Evolutionary conservation across 2,888 invertebrate genomes (phyloP).

Genomic region (Plemyria rubiginata): DNA sequence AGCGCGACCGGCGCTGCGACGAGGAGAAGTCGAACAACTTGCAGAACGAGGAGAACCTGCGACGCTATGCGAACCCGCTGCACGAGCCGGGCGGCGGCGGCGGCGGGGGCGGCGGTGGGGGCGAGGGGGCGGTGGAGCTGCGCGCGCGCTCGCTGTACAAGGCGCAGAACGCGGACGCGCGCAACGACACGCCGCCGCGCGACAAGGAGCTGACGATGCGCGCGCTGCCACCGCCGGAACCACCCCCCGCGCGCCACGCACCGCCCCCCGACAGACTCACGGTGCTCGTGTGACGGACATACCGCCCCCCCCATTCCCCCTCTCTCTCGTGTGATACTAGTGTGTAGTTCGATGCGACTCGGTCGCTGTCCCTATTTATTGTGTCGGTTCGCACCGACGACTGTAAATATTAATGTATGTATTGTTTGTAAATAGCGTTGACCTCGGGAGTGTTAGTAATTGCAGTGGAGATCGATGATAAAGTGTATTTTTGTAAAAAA

Average conservation of each 20-base stretch:
- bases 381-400: conserved; percentile 51
- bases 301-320: conserved; percentile 2
- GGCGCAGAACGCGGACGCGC: conserved; percentile 93
- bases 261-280: conserved; percentile 75
- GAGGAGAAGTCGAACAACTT: conserved; percentile 96
- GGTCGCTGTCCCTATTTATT: conserved; percentile 61
- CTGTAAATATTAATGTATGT: conserved; percentile 69
- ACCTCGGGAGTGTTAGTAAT: conserved; percentile 51
- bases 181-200: conserved; percentile 91
- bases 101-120: conserved; percentile 72
- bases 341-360: conserved; percentile 42
- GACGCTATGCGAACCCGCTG: conserved; percentile 92
- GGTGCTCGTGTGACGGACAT: conserved; percentile 66
- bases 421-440: conserved; percentile 70
- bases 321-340: conserved; percentile 56
- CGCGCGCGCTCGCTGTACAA: conserved; percentile 90
- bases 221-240: conserved; percentile 80
- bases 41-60: conserved; percentile 95
- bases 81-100: conserved; percentile 82
- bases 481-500: conserved; percentile 65
- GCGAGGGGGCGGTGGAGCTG: conserved; percentile 78
- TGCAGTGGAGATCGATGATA: conserved; percentile 54
- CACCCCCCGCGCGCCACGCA: conserved; percentile 56
- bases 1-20: conserved; percentile 87
- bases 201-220: conserved; percentile 92